These are phyloP conservation scores for Alligator sinensis DNA, from an alignment of 2,113 vertebrate species.

Conservation along the genomic window DNA sequence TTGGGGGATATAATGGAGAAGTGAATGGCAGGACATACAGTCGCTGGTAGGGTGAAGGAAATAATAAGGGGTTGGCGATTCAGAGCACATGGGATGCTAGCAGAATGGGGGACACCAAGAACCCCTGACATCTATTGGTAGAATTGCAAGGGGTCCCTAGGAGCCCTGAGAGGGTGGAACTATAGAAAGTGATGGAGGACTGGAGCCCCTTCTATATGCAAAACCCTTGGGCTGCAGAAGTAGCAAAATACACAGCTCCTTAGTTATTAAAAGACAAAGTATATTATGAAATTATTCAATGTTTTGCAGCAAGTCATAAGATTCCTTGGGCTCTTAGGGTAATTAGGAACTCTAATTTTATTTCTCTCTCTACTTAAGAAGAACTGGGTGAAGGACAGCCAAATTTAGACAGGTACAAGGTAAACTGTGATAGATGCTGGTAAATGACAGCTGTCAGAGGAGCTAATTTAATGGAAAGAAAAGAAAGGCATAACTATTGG, in stretches of 20 bases:
- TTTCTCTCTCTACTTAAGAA: constrained; percentile 35
- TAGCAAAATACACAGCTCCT: neutral
- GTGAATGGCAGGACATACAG: neutral
- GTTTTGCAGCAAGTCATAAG: neutral
- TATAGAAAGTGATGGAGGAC: neutral
- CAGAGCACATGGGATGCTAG: neutral
- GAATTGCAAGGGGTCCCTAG: neutral
- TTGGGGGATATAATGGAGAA: neutral
- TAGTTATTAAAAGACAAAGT: constrained; percentile 1
- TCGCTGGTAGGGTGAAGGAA: neutral
- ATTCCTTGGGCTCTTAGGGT: neutral
- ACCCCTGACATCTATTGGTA: neutral
- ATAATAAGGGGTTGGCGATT: neutral
- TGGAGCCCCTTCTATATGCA: neutral
- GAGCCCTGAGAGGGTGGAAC: neutral
- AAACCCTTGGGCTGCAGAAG: neutral
- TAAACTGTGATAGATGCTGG: neutral
- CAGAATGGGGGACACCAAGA: neutral
- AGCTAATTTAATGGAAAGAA: neutral
- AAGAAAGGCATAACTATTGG: neutral
- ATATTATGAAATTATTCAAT: constrained; percentile 21
- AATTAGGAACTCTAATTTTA: constrained; percentile 29
- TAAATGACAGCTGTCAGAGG: neutral
- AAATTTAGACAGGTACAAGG: constrained; percentile 7
- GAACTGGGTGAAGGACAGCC: constrained; percentile 46